Percentiles rank a stretch among this genome's conserved stretches.
Evolutionary conservation across 2,113 vertebrate species (phyloP).

Genomic region (Arizona elegans): DNA sequence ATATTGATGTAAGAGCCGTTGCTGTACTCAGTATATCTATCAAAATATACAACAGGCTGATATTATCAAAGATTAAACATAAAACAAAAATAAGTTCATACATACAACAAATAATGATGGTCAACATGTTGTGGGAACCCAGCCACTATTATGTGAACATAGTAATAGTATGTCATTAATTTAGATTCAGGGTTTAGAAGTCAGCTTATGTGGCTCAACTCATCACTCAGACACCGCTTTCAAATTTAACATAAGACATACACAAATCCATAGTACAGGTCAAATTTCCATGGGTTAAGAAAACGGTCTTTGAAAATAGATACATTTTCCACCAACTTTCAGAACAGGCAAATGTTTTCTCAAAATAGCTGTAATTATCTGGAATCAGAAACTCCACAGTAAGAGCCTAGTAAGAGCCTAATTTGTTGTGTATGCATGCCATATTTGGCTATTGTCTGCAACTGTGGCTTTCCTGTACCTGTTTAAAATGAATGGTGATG

Average conservation of each 20-base stretch:
- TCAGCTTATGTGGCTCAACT: not conserved
- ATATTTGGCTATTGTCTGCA: not conserved
- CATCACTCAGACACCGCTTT: not conserved
- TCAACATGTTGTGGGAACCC: not conserved
- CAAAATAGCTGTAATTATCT: not conserved
- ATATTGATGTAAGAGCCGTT: not conserved
- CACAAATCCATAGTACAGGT: not conserved
- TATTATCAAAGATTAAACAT: not conserved
- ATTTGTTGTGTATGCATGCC: not conserved
- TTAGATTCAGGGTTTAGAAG: not conserved
- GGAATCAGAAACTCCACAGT: not conserved
- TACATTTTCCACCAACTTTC: not conserved
- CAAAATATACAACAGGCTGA: not conserved
- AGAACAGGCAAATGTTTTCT: not conserved
- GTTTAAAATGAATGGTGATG: conserved; percentile 82
- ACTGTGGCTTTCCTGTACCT: conserved; percentile 61
- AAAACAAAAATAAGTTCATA: not conserved
- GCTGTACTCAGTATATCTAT: not conserved
- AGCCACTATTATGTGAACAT: not conserved
- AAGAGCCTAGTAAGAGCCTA: not conserved
- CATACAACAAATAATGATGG: not conserved
- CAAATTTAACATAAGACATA: not conserved
- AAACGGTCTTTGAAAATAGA: not conserved
- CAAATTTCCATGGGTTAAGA: not conserved
- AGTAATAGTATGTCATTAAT: not conserved